A percentile compares a stretch with the other conserved stretches of the same genome.
phyloP scores from a whole-genome alignment of 2,113 vertebrate genomes.

The Rhabdornis inornatus region DNA sequence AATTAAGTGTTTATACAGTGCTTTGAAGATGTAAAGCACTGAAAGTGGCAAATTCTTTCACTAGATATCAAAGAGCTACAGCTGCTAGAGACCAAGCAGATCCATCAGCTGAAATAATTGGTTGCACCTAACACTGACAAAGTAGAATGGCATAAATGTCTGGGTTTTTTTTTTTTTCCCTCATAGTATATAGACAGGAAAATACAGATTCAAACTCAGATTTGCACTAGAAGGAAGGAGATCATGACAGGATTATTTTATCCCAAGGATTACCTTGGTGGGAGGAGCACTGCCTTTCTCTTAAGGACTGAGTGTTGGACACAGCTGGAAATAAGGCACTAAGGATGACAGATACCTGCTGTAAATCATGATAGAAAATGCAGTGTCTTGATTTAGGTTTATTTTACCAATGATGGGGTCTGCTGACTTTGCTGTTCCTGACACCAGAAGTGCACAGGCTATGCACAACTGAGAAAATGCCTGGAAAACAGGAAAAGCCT shows the following conservation, averaged over 20 bases:
- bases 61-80: slow-evolving; percentile 39
- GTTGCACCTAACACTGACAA: background rate
- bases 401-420: background rate
- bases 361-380: background rate
- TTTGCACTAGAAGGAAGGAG: background rate
- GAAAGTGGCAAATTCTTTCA: slow-evolving; percentile 14
- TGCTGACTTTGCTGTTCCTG: background rate
- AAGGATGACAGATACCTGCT: background rate
- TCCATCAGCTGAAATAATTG: slow-evolving; percentile 42
- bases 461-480: background rate
- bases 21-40: slow-evolving; percentile 51
- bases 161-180: background rate
- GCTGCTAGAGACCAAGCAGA: background rate
- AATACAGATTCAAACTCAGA: background rate
- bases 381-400: background rate
- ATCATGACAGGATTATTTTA: background rate
- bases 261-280: background rate
- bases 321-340: background rate
- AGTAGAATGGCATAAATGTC: background rate
- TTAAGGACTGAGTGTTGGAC: background rate
- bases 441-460: background rate
- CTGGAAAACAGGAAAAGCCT: background rate
- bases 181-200: background rate
- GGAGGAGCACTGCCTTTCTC: background rate
- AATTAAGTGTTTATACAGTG: slow-evolving; percentile 37